Conservation (phyloP, 2,113 vertebrate species). For the Pachyramphus minor region DNA sequence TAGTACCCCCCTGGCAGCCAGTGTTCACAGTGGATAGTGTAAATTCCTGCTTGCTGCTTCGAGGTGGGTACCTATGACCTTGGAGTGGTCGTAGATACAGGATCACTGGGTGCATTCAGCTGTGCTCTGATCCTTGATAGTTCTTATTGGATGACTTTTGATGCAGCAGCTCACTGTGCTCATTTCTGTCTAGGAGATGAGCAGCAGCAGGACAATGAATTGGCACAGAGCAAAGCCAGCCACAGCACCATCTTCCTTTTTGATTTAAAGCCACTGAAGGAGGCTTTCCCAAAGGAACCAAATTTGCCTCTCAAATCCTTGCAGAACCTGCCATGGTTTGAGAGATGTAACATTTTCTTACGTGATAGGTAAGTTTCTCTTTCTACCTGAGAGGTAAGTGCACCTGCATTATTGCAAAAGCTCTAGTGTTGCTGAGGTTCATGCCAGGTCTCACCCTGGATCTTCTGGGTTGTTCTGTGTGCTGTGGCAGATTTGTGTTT, state of each 20-base stretch:
- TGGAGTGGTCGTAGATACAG: neutral
- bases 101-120: neutral
- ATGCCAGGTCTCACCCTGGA: neutral
- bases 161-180: neutral
- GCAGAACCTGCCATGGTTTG: slow-evolving; percentile 27
- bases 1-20: slow-evolving; percentile 73
- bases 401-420: neutral
- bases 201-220: neutral
- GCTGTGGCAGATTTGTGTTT: neutral
- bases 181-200: slow-evolving; percentile 32
- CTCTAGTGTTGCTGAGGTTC: neutral
- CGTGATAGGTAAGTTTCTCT: slow-evolving; percentile 41
- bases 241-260: slow-evolving; percentile 64
- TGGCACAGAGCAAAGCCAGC: neutral
- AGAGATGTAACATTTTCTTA: slow-evolving; percentile 63
- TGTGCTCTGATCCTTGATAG: neutral
- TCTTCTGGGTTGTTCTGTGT: neutral
- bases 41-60: slow-evolving; percentile 73
- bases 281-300: slow-evolving; percentile 4
- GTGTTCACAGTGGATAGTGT: slow-evolving; percentile 70
- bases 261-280: slow-evolving; percentile 48
- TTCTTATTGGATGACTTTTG: neutral
- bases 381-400: neutral
- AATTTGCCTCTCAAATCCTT: neutral
- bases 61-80: slow-evolving; percentile 64